Evolutionary conservation across 2,888 invertebrate genomes (phyloP).

Genomic region (Oligia strigilis): DNA sequence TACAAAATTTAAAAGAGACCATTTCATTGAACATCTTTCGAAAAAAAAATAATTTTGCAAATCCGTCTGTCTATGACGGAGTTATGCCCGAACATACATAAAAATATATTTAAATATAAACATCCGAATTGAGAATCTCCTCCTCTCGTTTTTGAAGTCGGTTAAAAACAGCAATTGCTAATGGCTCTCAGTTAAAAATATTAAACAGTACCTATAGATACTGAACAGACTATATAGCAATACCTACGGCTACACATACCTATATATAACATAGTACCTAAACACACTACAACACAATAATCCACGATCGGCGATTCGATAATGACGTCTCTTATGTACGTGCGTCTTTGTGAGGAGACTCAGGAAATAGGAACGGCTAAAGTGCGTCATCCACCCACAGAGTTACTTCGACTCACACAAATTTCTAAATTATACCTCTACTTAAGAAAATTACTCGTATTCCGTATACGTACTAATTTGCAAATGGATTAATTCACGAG

Average conservation of each 20-base stretch:
- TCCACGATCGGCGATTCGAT: constrained; percentile 77
- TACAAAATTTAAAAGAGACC: too few relatives aligned
- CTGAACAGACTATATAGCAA: not conserved
- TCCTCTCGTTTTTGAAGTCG: too few relatives aligned
- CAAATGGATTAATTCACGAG: constrained; percentile 54
- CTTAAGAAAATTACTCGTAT: constrained; percentile 48
- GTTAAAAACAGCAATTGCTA: too few relatives aligned
- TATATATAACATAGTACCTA: constrained; percentile 62
- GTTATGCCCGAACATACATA: too few relatives aligned
- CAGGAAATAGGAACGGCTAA: constrained; percentile 64
- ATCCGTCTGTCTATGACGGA: too few relatives aligned
- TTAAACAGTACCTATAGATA: not conserved
- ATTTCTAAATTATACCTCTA: constrained; percentile 31
- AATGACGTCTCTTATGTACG: constrained; percentile 78
- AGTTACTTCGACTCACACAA: constrained; percentile 36
- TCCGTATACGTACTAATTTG: constrained; percentile 32
- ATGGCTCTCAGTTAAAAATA: too few relatives aligned
- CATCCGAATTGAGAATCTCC: too few relatives aligned
- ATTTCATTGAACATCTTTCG: too few relatives aligned
- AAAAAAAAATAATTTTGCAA: too few relatives aligned
- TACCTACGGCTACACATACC: not conserved
- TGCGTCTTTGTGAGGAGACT: constrained; percentile 77
- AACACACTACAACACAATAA: constrained; percentile 76
- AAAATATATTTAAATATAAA: too few relatives aligned
- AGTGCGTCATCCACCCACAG: constrained; percentile 62